These are phyloP conservation scores for Scaptomyza montana DNA, from an alignment of 1,140 invertebrate species.

Conservation along the genomic window DNA sequence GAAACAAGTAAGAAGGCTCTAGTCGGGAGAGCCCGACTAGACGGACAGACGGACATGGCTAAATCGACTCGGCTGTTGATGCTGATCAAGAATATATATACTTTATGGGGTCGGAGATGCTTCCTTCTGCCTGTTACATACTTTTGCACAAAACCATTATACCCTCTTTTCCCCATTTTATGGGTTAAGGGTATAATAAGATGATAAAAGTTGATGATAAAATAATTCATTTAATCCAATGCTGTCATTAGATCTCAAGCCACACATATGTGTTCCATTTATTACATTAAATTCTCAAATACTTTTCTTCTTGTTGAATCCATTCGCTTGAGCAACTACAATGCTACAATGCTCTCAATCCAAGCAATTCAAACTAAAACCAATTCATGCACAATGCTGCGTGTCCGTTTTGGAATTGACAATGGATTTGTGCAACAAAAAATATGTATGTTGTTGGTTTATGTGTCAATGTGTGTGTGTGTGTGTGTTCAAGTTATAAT, in stretches of 20 bases:
- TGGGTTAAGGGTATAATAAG: no score
- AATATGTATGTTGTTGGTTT: constrained; percentile 8
- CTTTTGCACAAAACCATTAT: no score
- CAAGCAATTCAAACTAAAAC: constrained; percentile 22
- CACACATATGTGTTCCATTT: background rate
- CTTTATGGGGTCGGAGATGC: no score
- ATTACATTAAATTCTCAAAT: background rate
- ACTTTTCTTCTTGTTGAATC: background rate
- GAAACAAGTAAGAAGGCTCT: no score
- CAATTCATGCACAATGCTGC: constrained; percentile 32
- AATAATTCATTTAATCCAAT: background rate
- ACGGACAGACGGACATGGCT: no score
- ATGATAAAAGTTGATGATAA: background rate
- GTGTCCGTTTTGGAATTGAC: constrained; percentile 35
- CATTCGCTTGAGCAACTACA: constrained; percentile 5
- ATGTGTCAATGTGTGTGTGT: background rate
- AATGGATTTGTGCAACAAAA: constrained; percentile 29
- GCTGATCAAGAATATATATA: no score
- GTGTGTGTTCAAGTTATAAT: constrained; percentile 47
- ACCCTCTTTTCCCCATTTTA: no score
- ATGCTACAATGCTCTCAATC: constrained; percentile 8
- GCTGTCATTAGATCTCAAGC: background rate
- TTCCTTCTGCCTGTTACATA: no score
- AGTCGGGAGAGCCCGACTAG: no score
- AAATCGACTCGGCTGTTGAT: no score